These are phyloP conservation scores for Gopherus evgoodei DNA, from an alignment of 2,113 vertebrate species.

Conservation along the genomic window DNA sequence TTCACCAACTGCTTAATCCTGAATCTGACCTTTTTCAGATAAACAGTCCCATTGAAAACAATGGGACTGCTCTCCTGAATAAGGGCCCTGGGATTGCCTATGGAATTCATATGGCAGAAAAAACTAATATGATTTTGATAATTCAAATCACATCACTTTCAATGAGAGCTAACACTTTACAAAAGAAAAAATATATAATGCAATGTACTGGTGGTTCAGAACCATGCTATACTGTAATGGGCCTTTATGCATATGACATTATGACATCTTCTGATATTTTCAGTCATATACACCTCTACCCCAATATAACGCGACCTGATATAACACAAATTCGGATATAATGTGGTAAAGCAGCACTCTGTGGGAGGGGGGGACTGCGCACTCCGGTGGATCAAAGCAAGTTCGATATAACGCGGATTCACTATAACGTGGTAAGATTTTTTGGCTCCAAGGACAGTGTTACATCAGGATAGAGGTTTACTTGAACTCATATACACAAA, in stretches of 20 bases:
- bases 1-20: slow-evolving; percentile 22
- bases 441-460: no score
- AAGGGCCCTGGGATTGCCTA: not conserved
- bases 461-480: not conserved
- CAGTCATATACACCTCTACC: not conserved
- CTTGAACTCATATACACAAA: not conserved
- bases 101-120: not conserved
- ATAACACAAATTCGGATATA: no score
- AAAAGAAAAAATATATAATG: not conserved
- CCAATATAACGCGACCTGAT: no score
- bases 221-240: not conserved
- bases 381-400: no score
- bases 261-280: not conserved
- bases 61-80: slow-evolving; percentile 29
- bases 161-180: fast-evolving
- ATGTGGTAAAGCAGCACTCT: no score
- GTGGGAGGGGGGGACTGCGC: no score
- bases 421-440: no score
- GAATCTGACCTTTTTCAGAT: slow-evolving; percentile 24
- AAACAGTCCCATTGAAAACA: not conserved
- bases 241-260: not conserved
- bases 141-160: not conserved
- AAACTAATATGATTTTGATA: not conserved
- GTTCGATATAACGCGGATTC: no score
- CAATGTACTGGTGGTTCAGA: slow-evolving; percentile 2